phyloP scores from a whole-genome alignment of 2,797 vertebrate species.

The Sphaeramia orbicularis region DNA sequence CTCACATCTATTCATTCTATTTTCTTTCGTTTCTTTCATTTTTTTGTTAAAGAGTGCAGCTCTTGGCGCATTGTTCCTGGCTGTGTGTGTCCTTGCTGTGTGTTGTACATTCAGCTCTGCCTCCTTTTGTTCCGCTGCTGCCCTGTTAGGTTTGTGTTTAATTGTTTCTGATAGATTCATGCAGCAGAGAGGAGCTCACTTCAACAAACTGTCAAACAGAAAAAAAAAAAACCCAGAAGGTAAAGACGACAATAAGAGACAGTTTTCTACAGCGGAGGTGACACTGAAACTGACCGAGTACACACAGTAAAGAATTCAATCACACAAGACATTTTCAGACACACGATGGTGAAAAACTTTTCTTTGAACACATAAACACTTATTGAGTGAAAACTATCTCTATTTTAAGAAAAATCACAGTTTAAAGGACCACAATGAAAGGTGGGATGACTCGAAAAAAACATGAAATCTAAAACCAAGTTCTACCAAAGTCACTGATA shows the following conservation, averaged over 20 bases:
- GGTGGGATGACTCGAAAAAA: too few relatives aligned
- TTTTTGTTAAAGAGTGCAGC: slow-evolving; percentile 26
- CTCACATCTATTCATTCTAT: slow-evolving; percentile 34
- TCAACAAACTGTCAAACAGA: slow-evolving; percentile 14
- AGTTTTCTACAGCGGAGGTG: not conserved
- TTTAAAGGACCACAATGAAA: too few relatives aligned
- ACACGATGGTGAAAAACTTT: not conserved
- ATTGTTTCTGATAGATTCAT: slow-evolving; percentile 29
- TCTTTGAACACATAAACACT: not conserved
- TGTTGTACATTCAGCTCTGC: slow-evolving; percentile 24
- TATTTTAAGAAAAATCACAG: not conserved
- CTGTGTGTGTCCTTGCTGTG: slow-evolving; percentile 48
- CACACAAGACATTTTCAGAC: not conserved
- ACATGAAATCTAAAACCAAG: too few relatives aligned
- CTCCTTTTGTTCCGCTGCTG: slow-evolving; percentile 17
- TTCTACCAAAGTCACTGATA: too few relatives aligned
- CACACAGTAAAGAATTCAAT: not conserved
- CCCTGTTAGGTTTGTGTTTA: slow-evolving; percentile 8
- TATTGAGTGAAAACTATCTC: not conserved
- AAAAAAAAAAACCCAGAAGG: slow-evolving; percentile 2
- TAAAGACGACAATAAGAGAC: slow-evolving; percentile 3
- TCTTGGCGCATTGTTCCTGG: slow-evolving; percentile 17
- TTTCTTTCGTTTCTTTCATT: slow-evolving; percentile 21
- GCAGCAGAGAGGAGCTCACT: slow-evolving; percentile 1
- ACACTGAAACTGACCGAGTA: not conserved